A percentile compares a stretch with the other conserved stretches of the same genome.
phyloP scores from a whole-genome alignment of 2,888 invertebrate genomes.

The Scaptomyza reducta region DNA sequence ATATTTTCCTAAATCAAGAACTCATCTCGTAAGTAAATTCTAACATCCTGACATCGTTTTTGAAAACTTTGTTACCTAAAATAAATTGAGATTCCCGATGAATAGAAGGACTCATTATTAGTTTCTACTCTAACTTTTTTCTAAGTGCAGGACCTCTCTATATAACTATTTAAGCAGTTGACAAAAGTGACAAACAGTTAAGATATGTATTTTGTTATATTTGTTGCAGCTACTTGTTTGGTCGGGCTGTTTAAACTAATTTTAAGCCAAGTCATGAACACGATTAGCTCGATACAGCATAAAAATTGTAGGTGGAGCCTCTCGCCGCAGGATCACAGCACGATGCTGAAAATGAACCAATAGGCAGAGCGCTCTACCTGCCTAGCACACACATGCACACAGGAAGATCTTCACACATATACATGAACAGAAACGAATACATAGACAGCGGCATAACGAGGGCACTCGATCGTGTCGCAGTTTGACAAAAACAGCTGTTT shows the following conservation, averaged over 20 bases:
- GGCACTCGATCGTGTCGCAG: constrained; percentile 76
- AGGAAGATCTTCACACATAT: constrained; percentile 21
- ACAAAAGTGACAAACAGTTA: constrained; percentile 44
- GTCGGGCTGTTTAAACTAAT: constrained; percentile 27
- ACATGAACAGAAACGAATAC: constrained; percentile 21
- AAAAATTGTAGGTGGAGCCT: constrained; percentile 63
- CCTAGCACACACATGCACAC: constrained; percentile 31
- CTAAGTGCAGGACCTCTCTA: constrained; percentile 13
- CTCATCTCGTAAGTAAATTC: too few relatives aligned
- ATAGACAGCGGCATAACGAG: constrained; percentile 69
- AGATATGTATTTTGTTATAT: constrained; percentile 62
- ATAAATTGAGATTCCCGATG: too few relatives aligned
- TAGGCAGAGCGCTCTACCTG: constrained; percentile 66
- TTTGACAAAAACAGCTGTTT: constrained; percentile 75
- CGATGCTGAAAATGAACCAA: constrained; percentile 48
- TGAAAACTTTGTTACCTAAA: too few relatives aligned
- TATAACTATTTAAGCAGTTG: constrained; percentile 48
- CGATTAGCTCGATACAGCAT: constrained; percentile 47
- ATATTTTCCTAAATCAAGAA: too few relatives aligned
- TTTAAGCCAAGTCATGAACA: constrained; percentile 64
- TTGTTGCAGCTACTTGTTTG: constrained; percentile 49
- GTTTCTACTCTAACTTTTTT: not conserved
- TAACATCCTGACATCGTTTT: too few relatives aligned
- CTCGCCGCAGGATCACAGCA: constrained; percentile 52
- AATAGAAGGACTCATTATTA: too few relatives aligned